Conservation (phyloP, 2,797 vertebrate genomes). For the Sphaeramia orbicularis region DNA sequence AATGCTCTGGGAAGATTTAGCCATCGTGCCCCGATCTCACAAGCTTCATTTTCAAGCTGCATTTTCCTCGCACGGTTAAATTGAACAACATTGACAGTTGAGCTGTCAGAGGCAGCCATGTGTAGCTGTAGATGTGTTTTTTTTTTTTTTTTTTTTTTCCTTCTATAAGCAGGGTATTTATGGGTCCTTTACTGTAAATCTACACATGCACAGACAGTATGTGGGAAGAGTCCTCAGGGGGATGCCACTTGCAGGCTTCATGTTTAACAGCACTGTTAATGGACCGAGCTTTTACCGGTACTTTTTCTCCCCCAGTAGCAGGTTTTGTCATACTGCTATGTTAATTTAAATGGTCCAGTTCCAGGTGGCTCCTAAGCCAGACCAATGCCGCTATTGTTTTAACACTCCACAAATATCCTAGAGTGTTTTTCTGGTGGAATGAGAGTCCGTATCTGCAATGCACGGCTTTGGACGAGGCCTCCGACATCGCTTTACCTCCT, state of each 20-base stretch:
- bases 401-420: constrained; percentile 27
- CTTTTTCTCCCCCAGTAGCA: constrained; percentile 5
- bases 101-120: constrained; percentile 54
- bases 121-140: constrained; percentile 32
- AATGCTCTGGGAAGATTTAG: constrained; percentile 58
- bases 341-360: constrained; percentile 47
- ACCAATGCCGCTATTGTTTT: constrained; percentile 38
- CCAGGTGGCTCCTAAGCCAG: constrained; percentile 24
- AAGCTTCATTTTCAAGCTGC: constrained; percentile 24
- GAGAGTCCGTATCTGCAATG: not conserved
- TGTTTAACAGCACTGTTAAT: constrained; percentile 9
- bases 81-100: constrained; percentile 47
- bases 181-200: constrained; percentile 39
- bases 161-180: constrained; percentile 41
- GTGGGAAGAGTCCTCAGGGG: constrained; percentile 56
- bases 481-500: constrained; percentile 13
- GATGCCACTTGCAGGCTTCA: constrained; percentile 29
- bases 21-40: constrained; percentile 46
- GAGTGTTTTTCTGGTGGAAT: not conserved
- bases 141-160: not conserved
- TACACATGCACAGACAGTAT: constrained; percentile 43
- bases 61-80: constrained; percentile 13
- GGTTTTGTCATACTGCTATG: constrained; percentile 36
- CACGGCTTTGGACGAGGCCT: constrained; percentile 13
- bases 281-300: constrained; percentile 12